Evolutionary conservation across 2,113 vertebrate species (phyloP).

Genomic region (Hippoglossus stenolepis): DNA sequence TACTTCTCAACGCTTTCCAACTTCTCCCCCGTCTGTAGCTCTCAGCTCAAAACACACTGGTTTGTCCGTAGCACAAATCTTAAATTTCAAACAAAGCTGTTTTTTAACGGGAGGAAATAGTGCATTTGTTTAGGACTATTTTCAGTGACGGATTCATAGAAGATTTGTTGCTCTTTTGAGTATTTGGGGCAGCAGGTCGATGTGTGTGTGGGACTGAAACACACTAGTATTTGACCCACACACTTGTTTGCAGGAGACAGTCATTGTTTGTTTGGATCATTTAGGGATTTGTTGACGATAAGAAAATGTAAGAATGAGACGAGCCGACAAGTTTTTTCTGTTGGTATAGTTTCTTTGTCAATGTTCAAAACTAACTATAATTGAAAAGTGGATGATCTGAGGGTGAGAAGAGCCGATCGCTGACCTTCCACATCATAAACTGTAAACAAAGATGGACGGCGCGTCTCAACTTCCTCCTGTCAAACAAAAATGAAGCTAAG

Average conservation of each 20-base stretch:
- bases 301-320: not conserved
- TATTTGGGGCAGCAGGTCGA: not conserved
- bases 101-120: too few relatives aligned
- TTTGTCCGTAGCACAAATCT: not conserved
- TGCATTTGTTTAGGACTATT: not conserved
- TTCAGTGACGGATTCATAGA: not conserved
- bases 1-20: not conserved
- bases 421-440: constrained; percentile 15
- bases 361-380: not conserved
- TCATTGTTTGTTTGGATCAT: not conserved
- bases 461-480: not conserved
- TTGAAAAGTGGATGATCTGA: not conserved
- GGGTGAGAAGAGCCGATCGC: not conserved
- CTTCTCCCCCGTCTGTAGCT: not conserved
- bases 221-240: not conserved
- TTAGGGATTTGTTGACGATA: not conserved
- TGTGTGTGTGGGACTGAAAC: not conserved
- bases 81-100: too few relatives aligned
- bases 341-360: not conserved
- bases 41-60: not conserved
- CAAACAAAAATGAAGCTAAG: too few relatives aligned
- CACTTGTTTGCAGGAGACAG: not conserved
- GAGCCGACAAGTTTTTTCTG: not conserved
- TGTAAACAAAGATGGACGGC: not conserved
- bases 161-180: not conserved